Evolutionary conservation across 2,797 vertebrate species (phyloP).

Genomic region (Phrynocephalus guinanensis): DNA sequence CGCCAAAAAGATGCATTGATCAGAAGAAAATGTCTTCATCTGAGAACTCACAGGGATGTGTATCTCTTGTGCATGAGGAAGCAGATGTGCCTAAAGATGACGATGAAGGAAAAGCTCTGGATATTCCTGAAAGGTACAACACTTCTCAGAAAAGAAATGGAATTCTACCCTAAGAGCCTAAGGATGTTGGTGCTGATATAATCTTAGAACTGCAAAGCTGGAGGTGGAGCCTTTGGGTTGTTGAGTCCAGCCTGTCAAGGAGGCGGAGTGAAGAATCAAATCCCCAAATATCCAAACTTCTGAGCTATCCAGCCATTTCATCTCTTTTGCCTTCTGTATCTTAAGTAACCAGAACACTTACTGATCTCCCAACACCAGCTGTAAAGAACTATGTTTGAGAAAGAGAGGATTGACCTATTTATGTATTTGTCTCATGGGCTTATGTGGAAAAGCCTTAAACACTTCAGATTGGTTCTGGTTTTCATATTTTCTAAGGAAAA

Average conservation of each 20-base stretch:
- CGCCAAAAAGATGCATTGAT: background rate
- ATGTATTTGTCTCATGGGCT: background rate
- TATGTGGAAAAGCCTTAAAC: background rate
- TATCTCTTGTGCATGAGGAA: constrained; percentile 20
- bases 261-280: too few relatives aligned
- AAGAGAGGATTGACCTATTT: background rate
- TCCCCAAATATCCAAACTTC: too few relatives aligned
- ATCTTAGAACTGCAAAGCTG: too few relatives aligned
- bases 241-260: too few relatives aligned
- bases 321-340: background rate
- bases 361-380: background rate
- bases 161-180: background rate
- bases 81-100: background rate
- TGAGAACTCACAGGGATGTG: constrained; percentile 27
- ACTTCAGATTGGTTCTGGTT: background rate
- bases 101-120: constrained; percentile 23
- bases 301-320: background rate
- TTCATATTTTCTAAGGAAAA: background rate
- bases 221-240: too few relatives aligned
- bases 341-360: background rate
- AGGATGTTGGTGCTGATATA: too few relatives aligned
- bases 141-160: constrained; percentile 20
- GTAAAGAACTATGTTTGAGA: background rate
- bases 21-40: constrained; percentile 36
- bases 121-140: constrained; percentile 68